Conservation (phyloP, 2,113 vertebrate genomes). For the Archocentrus centrarchus region DNA sequence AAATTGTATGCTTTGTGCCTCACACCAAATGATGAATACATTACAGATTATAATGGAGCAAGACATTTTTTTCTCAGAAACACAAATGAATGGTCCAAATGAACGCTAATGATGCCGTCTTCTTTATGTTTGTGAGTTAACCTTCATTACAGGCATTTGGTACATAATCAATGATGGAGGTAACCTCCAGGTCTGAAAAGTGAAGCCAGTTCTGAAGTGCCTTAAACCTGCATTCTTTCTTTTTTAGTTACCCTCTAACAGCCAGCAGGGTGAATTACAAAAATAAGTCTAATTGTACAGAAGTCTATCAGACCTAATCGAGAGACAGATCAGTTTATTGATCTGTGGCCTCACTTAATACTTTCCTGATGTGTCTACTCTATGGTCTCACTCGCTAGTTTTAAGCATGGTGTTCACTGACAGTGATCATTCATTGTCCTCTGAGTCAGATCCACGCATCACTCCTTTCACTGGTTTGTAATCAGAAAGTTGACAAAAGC, state of each 20-base stretch:
- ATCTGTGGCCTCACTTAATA: background rate
- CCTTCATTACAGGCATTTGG: background rate
- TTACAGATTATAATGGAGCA: no score
- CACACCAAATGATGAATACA: background rate
- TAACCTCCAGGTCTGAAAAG: background rate
- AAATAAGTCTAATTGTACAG: background rate
- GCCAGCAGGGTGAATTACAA: background rate
- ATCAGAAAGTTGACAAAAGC: background rate
- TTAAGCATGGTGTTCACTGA: rapidly evolving
- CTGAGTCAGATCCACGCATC: background rate
- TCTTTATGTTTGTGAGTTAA: no score
- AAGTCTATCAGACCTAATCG: background rate
- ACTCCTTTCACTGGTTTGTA: rapidly evolving
- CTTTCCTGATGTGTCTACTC: background rate
- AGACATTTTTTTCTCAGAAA: no score
- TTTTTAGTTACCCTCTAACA: background rate
- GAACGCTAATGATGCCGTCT: no score
- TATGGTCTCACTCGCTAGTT: background rate
- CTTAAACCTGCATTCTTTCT: background rate
- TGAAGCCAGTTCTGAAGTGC: background rate
- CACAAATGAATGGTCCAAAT: background rate
- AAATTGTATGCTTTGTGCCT: no score
- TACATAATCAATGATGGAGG: background rate
- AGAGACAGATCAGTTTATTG: no score
- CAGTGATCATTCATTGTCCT: rapidly evolving